These are phyloP conservation scores for Idaea straminata DNA, from an alignment of 2,888 invertebrate genomes.

Conservation along the genomic window DNA sequence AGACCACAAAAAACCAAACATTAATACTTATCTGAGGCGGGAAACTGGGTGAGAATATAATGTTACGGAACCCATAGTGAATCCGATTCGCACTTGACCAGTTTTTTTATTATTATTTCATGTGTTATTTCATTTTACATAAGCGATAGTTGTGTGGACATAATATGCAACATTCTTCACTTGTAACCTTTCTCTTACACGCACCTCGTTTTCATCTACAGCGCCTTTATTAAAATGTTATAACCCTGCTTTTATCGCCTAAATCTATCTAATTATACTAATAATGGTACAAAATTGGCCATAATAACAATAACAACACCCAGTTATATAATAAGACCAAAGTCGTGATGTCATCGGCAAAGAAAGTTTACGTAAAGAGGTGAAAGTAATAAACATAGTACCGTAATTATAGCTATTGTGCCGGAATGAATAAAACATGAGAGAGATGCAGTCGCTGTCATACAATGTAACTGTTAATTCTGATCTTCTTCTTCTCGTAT, in stretches of 20 bases:
- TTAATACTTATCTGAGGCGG: too few relatives aligned
- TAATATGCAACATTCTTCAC: neutral
- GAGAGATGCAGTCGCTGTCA: constrained; percentile 56
- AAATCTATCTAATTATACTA: constrained; percentile 1
- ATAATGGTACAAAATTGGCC: neutral
- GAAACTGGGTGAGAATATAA: too few relatives aligned
- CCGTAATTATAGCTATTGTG: constrained; percentile 63
- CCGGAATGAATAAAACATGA: constrained; percentile 61
- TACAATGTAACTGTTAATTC: constrained; percentile 39
- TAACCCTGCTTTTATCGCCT: constrained; percentile 11
- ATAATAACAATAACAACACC: constrained; percentile 5
- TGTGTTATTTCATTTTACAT: neutral
- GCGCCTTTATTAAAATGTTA: neutral
- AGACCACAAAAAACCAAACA: too few relatives aligned
- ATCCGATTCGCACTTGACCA: too few relatives aligned
- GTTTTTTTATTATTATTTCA: too few relatives aligned
- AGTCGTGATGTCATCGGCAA: constrained; percentile 46
- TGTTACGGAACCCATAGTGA: too few relatives aligned
- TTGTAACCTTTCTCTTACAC: neutral
- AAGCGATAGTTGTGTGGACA: neutral
- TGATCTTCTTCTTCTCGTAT: neutral
- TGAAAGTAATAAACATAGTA: constrained; percentile 63
- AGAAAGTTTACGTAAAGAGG: constrained; percentile 67
- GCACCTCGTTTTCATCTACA: neutral
- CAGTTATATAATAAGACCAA: constrained; percentile 41